Percentiles rank a stretch among this genome's conserved stretches.
Conservation (phyloP, 2,113 vertebrate genomes). For the Varanus salvator region DNA sequence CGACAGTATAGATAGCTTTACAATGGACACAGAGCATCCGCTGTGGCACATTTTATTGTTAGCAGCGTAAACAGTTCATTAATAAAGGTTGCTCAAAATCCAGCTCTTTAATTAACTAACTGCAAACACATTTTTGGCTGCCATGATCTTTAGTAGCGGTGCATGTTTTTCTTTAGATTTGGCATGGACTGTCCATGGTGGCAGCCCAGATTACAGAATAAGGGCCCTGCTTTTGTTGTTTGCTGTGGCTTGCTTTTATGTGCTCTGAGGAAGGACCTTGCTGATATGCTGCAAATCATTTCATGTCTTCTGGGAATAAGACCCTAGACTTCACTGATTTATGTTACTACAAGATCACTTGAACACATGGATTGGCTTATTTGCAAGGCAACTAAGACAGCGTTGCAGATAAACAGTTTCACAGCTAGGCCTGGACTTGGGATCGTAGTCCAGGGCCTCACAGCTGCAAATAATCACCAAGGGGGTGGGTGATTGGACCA, state of each 20-base stretch:
- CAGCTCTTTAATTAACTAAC: constrained; percentile 23
- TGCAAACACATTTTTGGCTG: constrained; percentile 50
- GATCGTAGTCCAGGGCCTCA: no score
- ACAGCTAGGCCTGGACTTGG: not conserved
- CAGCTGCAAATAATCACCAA: no score
- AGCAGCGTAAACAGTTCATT: constrained; percentile 72
- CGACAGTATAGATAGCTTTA: constrained; percentile 44
- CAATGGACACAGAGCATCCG: constrained; percentile 58
- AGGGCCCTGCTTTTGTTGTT: not conserved
- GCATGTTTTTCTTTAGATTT: not conserved
- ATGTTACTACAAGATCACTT: constrained; percentile 43
- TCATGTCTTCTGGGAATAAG: not conserved
- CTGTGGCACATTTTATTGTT: constrained; percentile 66
- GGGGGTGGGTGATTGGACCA: no score
- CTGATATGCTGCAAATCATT: not conserved
- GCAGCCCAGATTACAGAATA: not conserved
- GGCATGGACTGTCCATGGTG: not conserved
- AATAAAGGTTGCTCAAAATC: constrained; percentile 58
- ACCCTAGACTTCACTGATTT: constrained; percentile 21
- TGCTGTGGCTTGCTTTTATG: not conserved
- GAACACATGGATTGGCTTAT: not conserved
- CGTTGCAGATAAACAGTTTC: not conserved
- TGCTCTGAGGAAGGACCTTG: not conserved
- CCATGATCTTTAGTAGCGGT: not conserved
- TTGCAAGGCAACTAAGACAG: not conserved